Evolutionary conservation across 2,888 invertebrate genomes (phyloP), one percentile per base, ranked within the genome.

Genomic region (Nudaria mundana): DNA sequence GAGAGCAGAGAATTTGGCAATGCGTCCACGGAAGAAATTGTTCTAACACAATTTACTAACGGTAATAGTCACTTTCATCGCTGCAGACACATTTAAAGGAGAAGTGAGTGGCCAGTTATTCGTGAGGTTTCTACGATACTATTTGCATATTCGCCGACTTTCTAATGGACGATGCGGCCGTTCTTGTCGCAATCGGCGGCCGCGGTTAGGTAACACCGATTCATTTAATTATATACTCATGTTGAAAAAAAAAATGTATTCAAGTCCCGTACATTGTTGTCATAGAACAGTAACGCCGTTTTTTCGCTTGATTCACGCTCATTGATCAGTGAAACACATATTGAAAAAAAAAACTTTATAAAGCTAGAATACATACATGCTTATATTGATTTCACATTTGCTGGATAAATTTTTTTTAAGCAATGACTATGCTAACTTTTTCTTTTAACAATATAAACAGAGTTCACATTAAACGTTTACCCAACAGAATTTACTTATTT

Each of bases 111-210:
- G 87, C 81, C 84, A 85, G 87, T 83, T 87, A 86, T 86, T 88
- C 84, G 87, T 86, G 85, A 81, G 85, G 85, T 87, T 87, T 87
- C 87, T 87, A 88, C 87, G 81, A 85, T 85, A 87, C 81, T 85
- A 88, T 88, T 88, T 88, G 88, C 88, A 88, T 88, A 87, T 87
- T 86, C 82, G 80, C 83, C 79, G 83, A 88, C 87, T 87, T 88
- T 88, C 88, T 88, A 88, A 88, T 87, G 86, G 86, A 81, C 86
- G 84, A 85, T 84, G 80, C 80, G 85, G 80, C 71, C 76, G 75
- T 67, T 82, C 82, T 87, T 84, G 87, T 85, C 85, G 86, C 87
- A 86, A 86, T 85, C 76, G 79, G 75, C 76, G 71, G 68, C 70
- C 63, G 66, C 69, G 76, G 81, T 87, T 83, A 86, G 86, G 87